Evolutionary conservation across 1,140 invertebrate genomes (phyloP).

Genomic region (Heliconius hewitsoni): DNA sequence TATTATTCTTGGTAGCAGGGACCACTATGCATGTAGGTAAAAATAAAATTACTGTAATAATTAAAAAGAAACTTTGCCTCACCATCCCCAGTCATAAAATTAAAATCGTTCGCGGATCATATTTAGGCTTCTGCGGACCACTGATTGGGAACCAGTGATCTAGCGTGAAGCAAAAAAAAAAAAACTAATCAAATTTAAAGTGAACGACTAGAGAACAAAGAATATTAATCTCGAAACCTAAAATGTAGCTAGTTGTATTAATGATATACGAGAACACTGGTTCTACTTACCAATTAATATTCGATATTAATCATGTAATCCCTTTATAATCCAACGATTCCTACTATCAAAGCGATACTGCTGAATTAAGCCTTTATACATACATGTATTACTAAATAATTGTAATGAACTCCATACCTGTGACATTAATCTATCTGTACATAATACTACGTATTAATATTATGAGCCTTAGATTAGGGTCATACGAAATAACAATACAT

Average conservation of each 20-base stretch:
- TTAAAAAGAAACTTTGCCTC: too few species aligned
- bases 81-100: too few species aligned
- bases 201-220: not conserved
- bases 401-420: slow-evolving; percentile 14
- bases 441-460: not conserved
- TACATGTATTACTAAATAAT: slow-evolving; percentile 14
- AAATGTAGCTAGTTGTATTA: not conserved
- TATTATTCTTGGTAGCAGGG: too few species aligned
- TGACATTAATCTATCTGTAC: not conserved
- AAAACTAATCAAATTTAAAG: too few species aligned
- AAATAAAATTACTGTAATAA: too few species aligned
- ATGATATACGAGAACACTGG: not conserved
- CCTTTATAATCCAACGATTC: slow-evolving; percentile 19
- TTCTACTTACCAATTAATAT: slow-evolving; percentile 13
- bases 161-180: too few species aligned
- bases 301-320: slow-evolving; percentile 18
- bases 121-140: too few species aligned
- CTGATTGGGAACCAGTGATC: too few species aligned
- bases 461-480: not conserved
- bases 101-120: too few species aligned
- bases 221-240: not conserved
- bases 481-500: not conserved
- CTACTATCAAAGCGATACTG: slow-evolving; percentile 17
- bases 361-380: slow-evolving; percentile 10
- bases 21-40: too few species aligned